These are phyloP conservation scores for Scomber colias DNA, from an alignment of 2,113 vertebrate species.

Conservation along the genomic window DNA sequence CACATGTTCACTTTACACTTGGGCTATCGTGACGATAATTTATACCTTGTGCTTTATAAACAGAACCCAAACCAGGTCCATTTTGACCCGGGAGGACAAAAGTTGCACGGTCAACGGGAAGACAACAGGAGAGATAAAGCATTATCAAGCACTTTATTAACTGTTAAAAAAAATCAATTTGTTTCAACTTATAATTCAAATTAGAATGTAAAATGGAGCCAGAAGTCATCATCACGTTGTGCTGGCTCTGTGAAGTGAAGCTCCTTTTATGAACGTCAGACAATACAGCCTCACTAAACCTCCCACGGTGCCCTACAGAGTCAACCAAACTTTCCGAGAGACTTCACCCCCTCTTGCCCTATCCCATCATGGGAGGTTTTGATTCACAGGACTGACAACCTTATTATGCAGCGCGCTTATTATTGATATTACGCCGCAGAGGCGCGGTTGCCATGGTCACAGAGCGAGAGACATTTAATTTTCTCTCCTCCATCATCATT, in stretches of 20 bases:
- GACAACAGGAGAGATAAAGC: background rate
- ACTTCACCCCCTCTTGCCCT: constrained; percentile 36
- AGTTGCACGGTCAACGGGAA: too few species aligned
- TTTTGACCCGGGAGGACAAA: too few species aligned
- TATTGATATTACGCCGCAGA: constrained; percentile 99
- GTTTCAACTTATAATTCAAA: background rate
- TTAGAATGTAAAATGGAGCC: too few species aligned
- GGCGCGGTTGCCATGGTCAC: constrained; percentile 99
- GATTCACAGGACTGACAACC: constrained; percentile 99
- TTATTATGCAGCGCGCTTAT: constrained; percentile 99
- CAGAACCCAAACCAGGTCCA: too few species aligned
- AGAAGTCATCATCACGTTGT: too few species aligned
- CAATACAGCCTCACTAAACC: constrained; percentile 16
- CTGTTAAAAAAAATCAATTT: background rate
- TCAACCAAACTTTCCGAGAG: constrained; percentile 66
- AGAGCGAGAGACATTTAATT: constrained; percentile 99
- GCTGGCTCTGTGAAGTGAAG: background rate
- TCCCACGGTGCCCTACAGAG: constrained; percentile 33
- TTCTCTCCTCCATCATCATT: constrained; percentile 99
- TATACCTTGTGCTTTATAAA: too few species aligned
- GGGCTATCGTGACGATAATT: too few species aligned
- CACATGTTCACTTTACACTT: too few species aligned
- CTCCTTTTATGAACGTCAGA: background rate
- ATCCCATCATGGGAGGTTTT: constrained; percentile 86
- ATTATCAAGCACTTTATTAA: background rate